These are phyloP conservation scores for Nemotelus nigrinus DNA, from an alignment of 2,888 invertebrate species.

Conservation along the genomic window DNA sequence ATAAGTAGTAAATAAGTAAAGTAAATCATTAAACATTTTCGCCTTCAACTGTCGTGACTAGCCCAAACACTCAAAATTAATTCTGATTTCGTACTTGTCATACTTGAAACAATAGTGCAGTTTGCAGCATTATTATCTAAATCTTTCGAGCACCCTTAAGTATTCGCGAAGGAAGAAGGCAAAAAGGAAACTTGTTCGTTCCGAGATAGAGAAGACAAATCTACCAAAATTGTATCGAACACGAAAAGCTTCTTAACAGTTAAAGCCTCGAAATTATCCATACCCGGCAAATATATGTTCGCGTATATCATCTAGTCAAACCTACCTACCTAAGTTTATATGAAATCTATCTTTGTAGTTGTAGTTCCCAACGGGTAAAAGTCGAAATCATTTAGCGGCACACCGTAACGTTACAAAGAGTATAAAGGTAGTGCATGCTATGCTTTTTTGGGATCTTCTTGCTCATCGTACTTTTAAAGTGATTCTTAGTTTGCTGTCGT, in stretches of 20 bases:
- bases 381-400: background rate
- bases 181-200: background rate
- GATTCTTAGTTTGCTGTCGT: background rate
- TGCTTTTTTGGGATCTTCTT: no score
- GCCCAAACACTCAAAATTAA: no score
- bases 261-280: background rate
- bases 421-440: background rate
- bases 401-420: background rate
- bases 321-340: background rate
- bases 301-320: background rate
- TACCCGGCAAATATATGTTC: background rate
- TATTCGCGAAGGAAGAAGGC: background rate
- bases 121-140: no score
- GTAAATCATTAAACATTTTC: no score
- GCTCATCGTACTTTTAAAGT: background rate
- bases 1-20: no score
- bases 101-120: no score
- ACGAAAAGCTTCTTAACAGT: background rate
- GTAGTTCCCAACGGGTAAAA: background rate
- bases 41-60: no score
- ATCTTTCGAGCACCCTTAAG: background rate
- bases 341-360: background rate
- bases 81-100: no score
- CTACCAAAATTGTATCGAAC: background rate
- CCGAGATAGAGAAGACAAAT: no score